These are phyloP conservation scores for Drosophila trapezifrons DNA, from an alignment of 1,140 invertebrate species.

Conservation along the genomic window DNA sequence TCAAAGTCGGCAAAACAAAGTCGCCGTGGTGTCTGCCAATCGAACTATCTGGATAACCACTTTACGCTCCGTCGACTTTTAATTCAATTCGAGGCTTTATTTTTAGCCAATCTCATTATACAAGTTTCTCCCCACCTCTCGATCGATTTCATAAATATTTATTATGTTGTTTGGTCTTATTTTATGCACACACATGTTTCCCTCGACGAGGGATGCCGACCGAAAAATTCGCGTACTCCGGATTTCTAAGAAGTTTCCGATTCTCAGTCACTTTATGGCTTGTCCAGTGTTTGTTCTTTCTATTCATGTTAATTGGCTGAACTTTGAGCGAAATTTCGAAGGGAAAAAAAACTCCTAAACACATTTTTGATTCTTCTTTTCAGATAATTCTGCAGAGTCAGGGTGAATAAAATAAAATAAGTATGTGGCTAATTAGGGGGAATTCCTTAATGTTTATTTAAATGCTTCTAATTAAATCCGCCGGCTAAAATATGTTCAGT, in stretches of 20 bases:
- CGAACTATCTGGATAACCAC: slow-evolving; percentile 35
- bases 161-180: slow-evolving; percentile 52
- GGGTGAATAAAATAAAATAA: slow-evolving; percentile 18
- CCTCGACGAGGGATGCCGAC: slow-evolving; percentile 29
- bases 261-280: slow-evolving; percentile 3
- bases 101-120: slow-evolving; percentile 51
- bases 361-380: background rate
- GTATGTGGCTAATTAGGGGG: slow-evolving; percentile 11
- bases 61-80: slow-evolving; percentile 19
- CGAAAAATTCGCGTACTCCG: slow-evolving; percentile 5
- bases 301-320: slow-evolving; percentile 10
- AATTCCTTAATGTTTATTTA: slow-evolving; percentile 34
- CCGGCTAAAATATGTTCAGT: too few relatives aligned
- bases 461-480: slow-evolving; percentile 14
- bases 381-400: slow-evolving; percentile 10
- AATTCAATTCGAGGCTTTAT: slow-evolving; percentile 45
- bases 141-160: slow-evolving; percentile 67
- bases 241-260: slow-evolving; percentile 21
- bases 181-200: slow-evolving; percentile 66
- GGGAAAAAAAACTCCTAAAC: background rate
- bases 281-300: slow-evolving; percentile 5
- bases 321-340: slow-evolving; percentile 8
- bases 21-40: slow-evolving; percentile 43
- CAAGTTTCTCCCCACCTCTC: slow-evolving; percentile 24
- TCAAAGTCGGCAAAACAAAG: slow-evolving; percentile 38